A percentile compares a stretch with the other conserved stretches of the same genome.
phyloP scores from a whole-genome alignment of 1,140 invertebrate genomes.

The Cyrtorhinus lividipennis region DNA sequence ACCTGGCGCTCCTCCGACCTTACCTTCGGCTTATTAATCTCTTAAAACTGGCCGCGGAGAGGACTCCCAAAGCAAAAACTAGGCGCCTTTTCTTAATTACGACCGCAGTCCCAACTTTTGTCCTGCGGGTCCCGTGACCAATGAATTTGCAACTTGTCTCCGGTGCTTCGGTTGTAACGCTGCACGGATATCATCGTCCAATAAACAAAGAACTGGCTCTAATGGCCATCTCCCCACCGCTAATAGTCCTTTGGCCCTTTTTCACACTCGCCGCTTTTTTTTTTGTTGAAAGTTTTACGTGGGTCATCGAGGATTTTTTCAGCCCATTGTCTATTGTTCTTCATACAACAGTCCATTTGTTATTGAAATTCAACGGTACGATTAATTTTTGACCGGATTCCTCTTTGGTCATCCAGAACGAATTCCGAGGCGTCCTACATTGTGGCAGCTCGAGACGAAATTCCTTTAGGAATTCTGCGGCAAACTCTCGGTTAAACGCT shows the following conservation, averaged over 20 bases:
- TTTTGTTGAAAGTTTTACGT: too few relatives aligned
- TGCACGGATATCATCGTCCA: neutral
- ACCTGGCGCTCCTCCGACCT: neutral
- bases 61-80: neutral
- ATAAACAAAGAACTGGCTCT: constrained; percentile 2
- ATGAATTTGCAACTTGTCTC: constrained; percentile 8
- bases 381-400: too few relatives aligned
- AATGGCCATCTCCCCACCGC: neutral
- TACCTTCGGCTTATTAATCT: neutral
- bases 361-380: too few relatives aligned
- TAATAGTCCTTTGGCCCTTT: neutral
- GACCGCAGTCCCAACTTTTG: neutral
- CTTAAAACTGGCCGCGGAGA: neutral
- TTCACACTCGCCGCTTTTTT: neutral
- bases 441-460: too few relatives aligned
- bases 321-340: too few relatives aligned
- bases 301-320: too few relatives aligned
- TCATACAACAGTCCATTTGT: too few relatives aligned
- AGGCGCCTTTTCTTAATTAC: constrained; percentile 5
- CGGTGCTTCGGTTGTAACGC: neutral
- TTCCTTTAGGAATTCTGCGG: too few relatives aligned
- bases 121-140: neutral
- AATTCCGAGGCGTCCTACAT: too few relatives aligned
- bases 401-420: too few relatives aligned
- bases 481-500: too few relatives aligned